Evolutionary conservation across 2,797 vertebrate species (phyloP), one percentile per base, ranked within the genome.

Genomic region (Cynodonichthys magdalenae): DNA sequence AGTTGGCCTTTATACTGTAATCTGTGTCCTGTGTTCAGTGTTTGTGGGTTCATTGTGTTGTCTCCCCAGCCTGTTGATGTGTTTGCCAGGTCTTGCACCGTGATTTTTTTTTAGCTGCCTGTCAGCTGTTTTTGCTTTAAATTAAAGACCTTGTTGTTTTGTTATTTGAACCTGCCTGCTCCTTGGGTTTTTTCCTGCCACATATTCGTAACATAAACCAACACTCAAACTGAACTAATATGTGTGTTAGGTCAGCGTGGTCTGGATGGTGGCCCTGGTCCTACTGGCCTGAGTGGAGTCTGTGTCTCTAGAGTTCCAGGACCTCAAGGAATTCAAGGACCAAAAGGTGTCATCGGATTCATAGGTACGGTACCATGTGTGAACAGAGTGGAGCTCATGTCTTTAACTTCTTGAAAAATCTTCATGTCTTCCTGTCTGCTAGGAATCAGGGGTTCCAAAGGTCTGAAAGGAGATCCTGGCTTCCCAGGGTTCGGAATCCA

Each of bases 381-480:
- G 17, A 15, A 15, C 1, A n/a, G 18, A 9, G n/a, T 10, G 2
- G 0, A 15, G 14, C 6, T 36, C n/a, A 12, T 44, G 24, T 39
- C 3, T 36, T 10, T 27, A 18, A 36, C 15, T 46, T n/a, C 6
- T 15, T 18, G 15, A 42, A 17, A 46, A 11, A n/a, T 3, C 20
- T 20, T 0, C 14, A 15, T 19, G n/a, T 58, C 20, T 10, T 24
- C 28, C 19, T 0, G 3, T 77, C 14, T 53, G 56, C 1, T 51
- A 94, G 93, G 93, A 15, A 3, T 6, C 0, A 55, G 20, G 8
- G 93, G 93, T 3, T 34, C 3, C 17, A 91, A 87, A 39, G 92
- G 93, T 3, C 1, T 15, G 2, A 61, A 17, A 17, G 93, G 93
- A 19, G 79, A 92, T 49, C 45, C 57, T 36, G 93, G 93, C 19